Conservation (phyloP, 2,797 vertebrate species). For the Crocidura indochinensis region DNA sequence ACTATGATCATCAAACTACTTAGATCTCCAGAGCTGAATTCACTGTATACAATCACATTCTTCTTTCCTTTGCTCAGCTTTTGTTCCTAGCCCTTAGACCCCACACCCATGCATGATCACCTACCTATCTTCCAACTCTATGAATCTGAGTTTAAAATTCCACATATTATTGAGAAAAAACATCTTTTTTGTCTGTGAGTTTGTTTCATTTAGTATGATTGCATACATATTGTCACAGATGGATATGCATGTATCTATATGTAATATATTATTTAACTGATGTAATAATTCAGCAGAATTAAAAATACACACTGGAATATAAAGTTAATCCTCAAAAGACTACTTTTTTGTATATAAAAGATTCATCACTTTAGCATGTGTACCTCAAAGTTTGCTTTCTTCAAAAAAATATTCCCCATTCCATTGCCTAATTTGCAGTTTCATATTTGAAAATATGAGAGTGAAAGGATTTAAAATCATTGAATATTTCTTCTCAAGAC, state of each 20-base stretch:
- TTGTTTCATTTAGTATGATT: not conserved
- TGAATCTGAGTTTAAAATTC: not conserved
- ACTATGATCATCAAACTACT: not conserved
- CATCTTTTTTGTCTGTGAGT: not conserved
- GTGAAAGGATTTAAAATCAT: not conserved
- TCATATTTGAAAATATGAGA: not conserved
- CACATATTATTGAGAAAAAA: too few species aligned
- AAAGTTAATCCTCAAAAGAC: not conserved
- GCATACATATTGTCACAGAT: not conserved
- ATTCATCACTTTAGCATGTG: not conserved
- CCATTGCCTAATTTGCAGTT: not conserved
- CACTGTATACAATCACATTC: not conserved
- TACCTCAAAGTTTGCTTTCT: not conserved
- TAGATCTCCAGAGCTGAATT: not conserved
- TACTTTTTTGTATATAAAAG: not conserved
- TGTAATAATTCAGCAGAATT: not conserved
- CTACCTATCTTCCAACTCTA: not conserved
- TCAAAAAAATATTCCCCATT: not conserved
- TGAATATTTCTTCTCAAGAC: slow-evolving; percentile 20
- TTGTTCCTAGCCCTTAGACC: not conserved
- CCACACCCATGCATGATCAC: too few species aligned
- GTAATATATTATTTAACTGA: not conserved
- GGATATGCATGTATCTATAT: too few species aligned
- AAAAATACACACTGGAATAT: not conserved
- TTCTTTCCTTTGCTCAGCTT: not conserved